phyloP scores from a whole-genome alignment of 2,888 invertebrate genomes.

The Amaurobius ferox region DNA sequence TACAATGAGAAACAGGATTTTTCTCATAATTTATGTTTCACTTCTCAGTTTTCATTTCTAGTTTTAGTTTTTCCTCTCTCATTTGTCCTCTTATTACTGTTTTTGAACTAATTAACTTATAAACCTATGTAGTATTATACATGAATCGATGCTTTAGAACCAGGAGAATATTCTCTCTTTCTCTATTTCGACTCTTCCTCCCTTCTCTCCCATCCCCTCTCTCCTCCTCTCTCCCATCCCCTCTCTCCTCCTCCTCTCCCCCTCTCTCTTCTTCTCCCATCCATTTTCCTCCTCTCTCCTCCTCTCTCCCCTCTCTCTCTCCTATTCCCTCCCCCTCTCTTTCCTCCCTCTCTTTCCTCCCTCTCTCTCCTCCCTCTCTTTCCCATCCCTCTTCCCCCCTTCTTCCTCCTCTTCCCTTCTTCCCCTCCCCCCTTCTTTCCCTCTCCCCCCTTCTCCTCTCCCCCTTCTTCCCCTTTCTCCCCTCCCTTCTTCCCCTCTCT shows the following conservation, averaged over 20 bases:
- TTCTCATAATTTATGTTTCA: no score
- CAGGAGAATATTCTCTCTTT: no score
- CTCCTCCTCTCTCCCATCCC: neutral
- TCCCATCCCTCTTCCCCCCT: slow-evolving; percentile 13
- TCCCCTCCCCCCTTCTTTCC: neutral
- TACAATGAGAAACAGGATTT: no score
- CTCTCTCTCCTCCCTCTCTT: neutral
- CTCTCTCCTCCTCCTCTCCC: slow-evolving; percentile 6
- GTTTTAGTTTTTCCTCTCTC: no score
- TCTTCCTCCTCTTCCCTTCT: neutral
- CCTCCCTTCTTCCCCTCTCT: neutral
- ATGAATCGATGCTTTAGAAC: no score
- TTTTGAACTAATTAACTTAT: no score
- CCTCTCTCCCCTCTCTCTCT: neutral
- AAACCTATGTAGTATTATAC: no score
- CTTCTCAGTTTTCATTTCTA: no score
- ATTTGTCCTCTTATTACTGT: no score
- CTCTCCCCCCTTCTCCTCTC: neutral
- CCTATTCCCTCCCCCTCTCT: neutral
- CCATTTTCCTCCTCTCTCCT: neutral
- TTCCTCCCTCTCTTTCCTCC: neutral
- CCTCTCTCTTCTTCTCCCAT: neutral
- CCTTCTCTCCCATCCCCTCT: slow-evolving; percentile 1
- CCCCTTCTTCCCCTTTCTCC: neutral
- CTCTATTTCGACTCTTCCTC: neutral